Percentiles rank a stretch among this genome's conserved stretches.
These are phyloP conservation scores for Mylabris phalerata DNA, from an alignment of 1,140 invertebrate genomes.

Conservation along the genomic window DNA sequence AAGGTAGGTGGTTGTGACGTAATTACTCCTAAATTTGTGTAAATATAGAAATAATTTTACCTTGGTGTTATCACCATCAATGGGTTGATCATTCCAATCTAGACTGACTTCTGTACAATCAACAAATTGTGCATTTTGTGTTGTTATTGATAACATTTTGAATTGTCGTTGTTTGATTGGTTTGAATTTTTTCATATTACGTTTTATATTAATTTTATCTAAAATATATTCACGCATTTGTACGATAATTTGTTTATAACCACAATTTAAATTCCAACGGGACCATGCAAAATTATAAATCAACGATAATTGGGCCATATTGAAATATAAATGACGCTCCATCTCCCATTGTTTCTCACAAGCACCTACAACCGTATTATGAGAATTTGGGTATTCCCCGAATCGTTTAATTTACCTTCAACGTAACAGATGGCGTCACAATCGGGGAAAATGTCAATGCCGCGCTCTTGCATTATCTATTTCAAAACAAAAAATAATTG, in stretches of 20 bases:
- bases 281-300: slow-evolving; percentile 83
- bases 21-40: too few relatives aligned
- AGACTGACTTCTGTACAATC: slow-evolving; percentile 65
- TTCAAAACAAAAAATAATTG: neutral
- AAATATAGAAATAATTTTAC: slow-evolving; percentile 24
- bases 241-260: slow-evolving; percentile 60
- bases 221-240: slow-evolving; percentile 61
- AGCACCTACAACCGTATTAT: slow-evolving; percentile 35
- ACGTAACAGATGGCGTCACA: slow-evolving; percentile 78
- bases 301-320: slow-evolving; percentile 70
- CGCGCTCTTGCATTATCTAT: slow-evolving; percentile 62
- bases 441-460: slow-evolving; percentile 86
- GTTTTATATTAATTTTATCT: slow-evolving; percentile 52
- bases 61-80: slow-evolving; percentile 45
- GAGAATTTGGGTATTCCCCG: neutral
- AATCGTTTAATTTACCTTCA: slow-evolving; percentile 45
- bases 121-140: slow-evolving; percentile 52
- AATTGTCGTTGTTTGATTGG: slow-evolving; percentile 44
- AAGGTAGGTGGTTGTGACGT: too few relatives aligned
- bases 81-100: slow-evolving; percentile 52
- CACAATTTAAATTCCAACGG: slow-evolving; percentile 70
- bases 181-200: slow-evolving; percentile 9
- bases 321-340: slow-evolving; percentile 74
- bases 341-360: slow-evolving; percentile 66
- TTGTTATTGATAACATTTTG: slow-evolving; percentile 55